Evolutionary conservation across 2,888 invertebrate genomes (phyloP), one percentile per base, ranked within the genome.

Genomic region (Mycalesis mineus): DNA sequence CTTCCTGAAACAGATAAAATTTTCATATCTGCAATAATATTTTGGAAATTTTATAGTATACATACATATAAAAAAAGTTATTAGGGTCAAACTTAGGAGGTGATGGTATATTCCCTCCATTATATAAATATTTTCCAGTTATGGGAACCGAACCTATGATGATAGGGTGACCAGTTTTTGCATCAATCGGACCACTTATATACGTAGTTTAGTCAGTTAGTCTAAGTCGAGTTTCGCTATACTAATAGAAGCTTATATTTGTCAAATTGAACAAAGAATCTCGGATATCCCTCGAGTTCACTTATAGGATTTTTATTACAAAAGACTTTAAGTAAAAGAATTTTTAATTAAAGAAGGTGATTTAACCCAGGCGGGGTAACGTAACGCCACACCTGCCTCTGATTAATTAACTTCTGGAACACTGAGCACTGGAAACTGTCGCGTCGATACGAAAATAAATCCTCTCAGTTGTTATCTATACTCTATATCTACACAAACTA

Each of bases 341-440:
- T 61, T 55, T 61, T 61, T 61, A 61, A 61, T 58, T 56, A 61
- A 61, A 48, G 42, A 42, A 58, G 48, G 55, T 61, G 49, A 61
- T 52, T 56, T 56, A 61, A 39, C 55, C 49, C 49, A 49, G 42
- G 52, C 49, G 44, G 42, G 52, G 61, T 55, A 57, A 37, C 40
- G 55, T 58, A 31, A 48, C 37, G 44, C 47, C 42, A 52, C 64
- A 64, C 60, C 60, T 64, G 64, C 58, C 48, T 42, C 49, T 58
- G 68, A 73, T 78, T 82, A 82, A 85, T 82, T 84, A 84, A 81
- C 78, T 82, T 81, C 68, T 74, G 70, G 73, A 73, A 72, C 81
- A 75, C 74, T 75, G 72, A 75, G 76, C 72, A 74, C 75, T 77
- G 68, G 65, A 72, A 72, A 72, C 70, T 62, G 60, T 58, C 58